phyloP scores from a whole-genome alignment of 1,140 invertebrate species.

The Dermatophagoides farinae region DNA sequence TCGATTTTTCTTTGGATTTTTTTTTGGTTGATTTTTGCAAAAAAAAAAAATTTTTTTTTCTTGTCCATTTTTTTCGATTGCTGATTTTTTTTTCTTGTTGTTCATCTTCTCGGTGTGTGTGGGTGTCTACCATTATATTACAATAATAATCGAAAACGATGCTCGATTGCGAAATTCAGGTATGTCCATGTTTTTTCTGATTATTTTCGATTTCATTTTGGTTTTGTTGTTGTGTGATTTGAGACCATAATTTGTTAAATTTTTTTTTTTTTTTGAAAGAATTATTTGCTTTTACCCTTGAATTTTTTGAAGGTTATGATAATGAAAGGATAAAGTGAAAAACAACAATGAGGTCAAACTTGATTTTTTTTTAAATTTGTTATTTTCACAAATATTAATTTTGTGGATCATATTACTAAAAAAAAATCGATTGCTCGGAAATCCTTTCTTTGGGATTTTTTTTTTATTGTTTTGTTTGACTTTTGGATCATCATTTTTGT shows the following conservation, averaged over 20 bases:
- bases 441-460: not conserved
- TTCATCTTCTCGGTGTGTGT: no score
- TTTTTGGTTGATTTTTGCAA: no score
- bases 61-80: not conserved
- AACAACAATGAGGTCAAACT: no score
- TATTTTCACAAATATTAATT: not conserved
- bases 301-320: not conserved
- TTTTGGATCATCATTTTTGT: not conserved
- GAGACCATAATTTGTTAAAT: no score
- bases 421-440: no score
- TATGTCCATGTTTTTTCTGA: not conserved
- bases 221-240: no score
- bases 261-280: no score
- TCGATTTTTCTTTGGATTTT: not conserved
- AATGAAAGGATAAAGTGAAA: no score
- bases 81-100: not conserved
- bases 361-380: no score
- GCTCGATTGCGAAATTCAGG: slow-evolving; percentile 5
- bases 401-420: not conserved
- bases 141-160: not conserved
- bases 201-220: not conserved
- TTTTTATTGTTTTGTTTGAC: not conserved
- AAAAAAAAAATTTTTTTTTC: not conserved
- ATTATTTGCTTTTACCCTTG: no score
- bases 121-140: not conserved